Conservation (phyloP, 1,140 invertebrate genomes). For the Plectrocnemia conspersa region DNA sequence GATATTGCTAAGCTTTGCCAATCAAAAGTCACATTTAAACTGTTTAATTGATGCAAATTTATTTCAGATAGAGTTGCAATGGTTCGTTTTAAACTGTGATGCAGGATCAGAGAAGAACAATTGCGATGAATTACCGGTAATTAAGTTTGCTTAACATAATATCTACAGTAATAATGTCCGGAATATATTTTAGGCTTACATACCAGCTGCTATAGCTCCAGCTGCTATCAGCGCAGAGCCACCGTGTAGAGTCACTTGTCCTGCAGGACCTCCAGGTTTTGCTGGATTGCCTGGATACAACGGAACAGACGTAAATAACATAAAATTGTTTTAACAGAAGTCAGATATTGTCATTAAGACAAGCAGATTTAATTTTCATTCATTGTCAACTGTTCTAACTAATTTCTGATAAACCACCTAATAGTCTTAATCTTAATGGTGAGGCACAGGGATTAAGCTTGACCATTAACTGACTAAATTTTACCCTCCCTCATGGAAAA, state of each 20-base stretch:
- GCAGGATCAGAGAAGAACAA: constrained; percentile 64
- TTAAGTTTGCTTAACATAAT: constrained; percentile 12
- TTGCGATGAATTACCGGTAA: constrained; percentile 66
- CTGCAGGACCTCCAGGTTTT: constrained; percentile 54
- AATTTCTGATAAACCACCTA: too few species aligned
- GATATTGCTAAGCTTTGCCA: too few species aligned
- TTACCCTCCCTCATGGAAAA: too few species aligned
- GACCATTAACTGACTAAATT: too few species aligned
- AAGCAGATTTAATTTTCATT: too few species aligned
- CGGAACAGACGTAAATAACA: constrained; percentile 51
- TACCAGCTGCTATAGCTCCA: constrained; percentile 28
- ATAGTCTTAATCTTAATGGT: too few species aligned
- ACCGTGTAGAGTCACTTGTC: constrained; percentile 47
- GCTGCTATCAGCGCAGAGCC: constrained; percentile 11
- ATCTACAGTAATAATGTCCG: constrained; percentile 1
- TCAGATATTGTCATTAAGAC: too few species aligned
- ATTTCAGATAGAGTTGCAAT: constrained; percentile 71
- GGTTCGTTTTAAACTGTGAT: constrained; percentile 76
- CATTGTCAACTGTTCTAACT: too few species aligned
- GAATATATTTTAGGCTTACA: constrained; percentile 22
- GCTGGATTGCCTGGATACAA: constrained; percentile 57
- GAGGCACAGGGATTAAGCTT: too few species aligned
- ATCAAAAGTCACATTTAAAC: neutral
- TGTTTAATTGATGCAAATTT: neutral
- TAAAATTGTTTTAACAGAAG: too few species aligned